Percentiles rank a stretch among this genome's conserved stretches.
phyloP scores from a whole-genome alignment of 2,113 vertebrate genomes.

The Ranitomeya variabilis region DNA sequence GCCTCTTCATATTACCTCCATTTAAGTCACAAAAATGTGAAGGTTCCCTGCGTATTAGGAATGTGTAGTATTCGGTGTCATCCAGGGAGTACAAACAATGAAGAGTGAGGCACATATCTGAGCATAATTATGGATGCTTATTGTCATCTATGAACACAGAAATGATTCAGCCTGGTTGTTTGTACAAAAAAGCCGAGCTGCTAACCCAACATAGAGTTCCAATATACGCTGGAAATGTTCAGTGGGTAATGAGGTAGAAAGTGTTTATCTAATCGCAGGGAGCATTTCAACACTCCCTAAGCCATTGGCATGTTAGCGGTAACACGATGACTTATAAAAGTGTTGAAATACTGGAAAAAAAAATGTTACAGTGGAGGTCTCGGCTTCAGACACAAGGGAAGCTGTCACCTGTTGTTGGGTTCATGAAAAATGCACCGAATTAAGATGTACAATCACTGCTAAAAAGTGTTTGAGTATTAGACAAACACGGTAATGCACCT shows the following conservation, averaged over 20 bases:
- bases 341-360: slow-evolving; percentile 44
- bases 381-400: background rate
- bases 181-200: slow-evolving; percentile 12
- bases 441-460: slow-evolving; percentile 47
- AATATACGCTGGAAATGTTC: slow-evolving; percentile 1
- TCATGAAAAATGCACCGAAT: slow-evolving; percentile 33
- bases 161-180: slow-evolving; percentile 23
- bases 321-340: slow-evolving; percentile 37
- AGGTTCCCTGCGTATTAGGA: background rate
- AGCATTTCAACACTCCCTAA: slow-evolving; percentile 47
- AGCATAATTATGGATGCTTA: slow-evolving; percentile 2
- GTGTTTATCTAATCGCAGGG: slow-evolving; percentile 41
- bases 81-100: slow-evolving; percentile 5
- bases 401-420: slow-evolving; percentile 39
- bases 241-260: slow-evolving; percentile 54
- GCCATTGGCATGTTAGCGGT: slow-evolving; percentile 1
- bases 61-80: background rate
- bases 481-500: slow-evolving; percentile 35
- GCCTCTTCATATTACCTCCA: background rate
- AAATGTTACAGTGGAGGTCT: slow-evolving; percentile 38
- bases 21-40: background rate
- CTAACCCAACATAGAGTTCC: slow-evolving; percentile 18
- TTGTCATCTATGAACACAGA: slow-evolving; percentile 29
- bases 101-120: background rate
- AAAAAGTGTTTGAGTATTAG: slow-evolving; percentile 38